Base-by-base conservation (phyloP, 2,113 vertebrate genomes). In the Amblyopsis rosae region DNA sequence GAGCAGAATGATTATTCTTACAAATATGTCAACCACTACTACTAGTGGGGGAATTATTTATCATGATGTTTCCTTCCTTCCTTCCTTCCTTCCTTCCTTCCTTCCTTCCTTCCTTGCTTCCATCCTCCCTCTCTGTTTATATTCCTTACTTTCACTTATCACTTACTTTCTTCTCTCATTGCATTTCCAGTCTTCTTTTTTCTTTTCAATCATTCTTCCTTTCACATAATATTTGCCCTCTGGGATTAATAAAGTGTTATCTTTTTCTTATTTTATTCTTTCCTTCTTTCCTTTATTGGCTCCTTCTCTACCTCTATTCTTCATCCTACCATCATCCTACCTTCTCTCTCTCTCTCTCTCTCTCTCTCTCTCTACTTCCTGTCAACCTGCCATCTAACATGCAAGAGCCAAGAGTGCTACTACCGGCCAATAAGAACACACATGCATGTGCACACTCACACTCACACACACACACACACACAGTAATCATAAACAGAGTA, bases 331-430 rank as follows among this genome's bases (percentile, higher is more conserved):
- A 55, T 48, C 60, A 4, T 50, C 12, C 10, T 62, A 35, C 12
- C 9, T 15, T 45, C 35, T 19, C 19, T 19, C 19, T 19, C 19
- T 19, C 35, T 41, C 35, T 4, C 35, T 41, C 35, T 41, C 35
- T 19, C 12, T 50, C n/a, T n/a, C n/a, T 11, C 47, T 61, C 35
- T 68, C 70, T 59, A 45, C 35, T 75, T 51, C 59, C 16, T 59
- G 12, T 77, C 57, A 66, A 11, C 70, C 26, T 77, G 3, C 48
- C 67, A 73, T 65, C 45, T 67, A 67, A 56, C 17, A 47, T 61
- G 13, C 47, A 26, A 47, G 46, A 48, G 47, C 0, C 61, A 16
- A 32, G 8, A 12, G 19, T 46, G 45, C 47, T 46, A 5, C 54
- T 41, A 6, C 54, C 1, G 12, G 54, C n/a, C 19, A 55, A 55